Evolutionary conservation across 2,888 invertebrate genomes (phyloP), one percentile per base, ranked within the genome.

Genomic region (Microdon myrmicae): DNA sequence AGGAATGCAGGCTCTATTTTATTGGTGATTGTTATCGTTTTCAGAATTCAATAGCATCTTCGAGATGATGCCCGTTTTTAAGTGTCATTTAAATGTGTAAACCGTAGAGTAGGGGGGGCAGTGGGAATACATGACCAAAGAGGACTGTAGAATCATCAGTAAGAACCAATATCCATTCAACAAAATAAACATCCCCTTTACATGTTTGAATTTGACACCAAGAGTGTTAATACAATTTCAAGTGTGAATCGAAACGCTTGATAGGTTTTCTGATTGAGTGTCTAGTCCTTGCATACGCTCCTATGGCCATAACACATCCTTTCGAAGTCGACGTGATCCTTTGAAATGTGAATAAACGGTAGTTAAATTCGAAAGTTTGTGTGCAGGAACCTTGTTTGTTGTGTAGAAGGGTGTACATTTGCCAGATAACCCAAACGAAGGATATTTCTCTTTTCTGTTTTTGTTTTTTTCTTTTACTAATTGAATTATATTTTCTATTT

Each of bases 181-280:
- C 22, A 31, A 37, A 31, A 49, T 22, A 39, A 39, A 34, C 45
- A 47, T 54, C 35, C 61, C 19, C 45, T 56, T 61, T 56, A 56
- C 48, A 56, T 61, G 49, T 49, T 61, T 56, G 61, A 61, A 61
- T 61, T 56, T 56, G 61, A 61, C 61, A 56, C 61, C 49, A 45
- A 45, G 56, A 56, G 61, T 61, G 61, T 51, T 61, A 61, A 56
- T 56, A 61, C 49, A 56, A 61, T 61, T 61, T 61, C 56, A 45
- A 58, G 58, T 58, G 53, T 23, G 64, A 47, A 47, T 64, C 51
- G 56, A 58, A 58, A 47, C 41, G 58, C 9, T 53, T 58, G 64
- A 64, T 58, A 23, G 51, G 47, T 47, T 58, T 35, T 29, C 58
- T 58, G 58, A 53, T 53, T 43, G 58, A 64, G 34, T 22, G 43